phyloP scores from a whole-genome alignment of 2,888 invertebrate species.

The Mesoligia furuncula region DNA sequence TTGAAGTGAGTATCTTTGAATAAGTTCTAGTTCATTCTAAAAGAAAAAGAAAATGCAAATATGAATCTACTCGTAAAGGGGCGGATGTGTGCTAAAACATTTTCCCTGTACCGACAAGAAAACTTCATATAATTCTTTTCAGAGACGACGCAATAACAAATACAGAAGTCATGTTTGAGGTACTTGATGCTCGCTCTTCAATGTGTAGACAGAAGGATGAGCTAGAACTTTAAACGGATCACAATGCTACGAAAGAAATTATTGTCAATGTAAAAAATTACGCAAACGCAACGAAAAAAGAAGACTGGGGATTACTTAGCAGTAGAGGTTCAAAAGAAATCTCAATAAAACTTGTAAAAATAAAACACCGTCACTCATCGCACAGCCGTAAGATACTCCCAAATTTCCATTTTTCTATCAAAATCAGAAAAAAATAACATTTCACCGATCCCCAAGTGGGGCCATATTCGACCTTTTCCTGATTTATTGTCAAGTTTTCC shows the following conservation, averaged over 20 bases:
- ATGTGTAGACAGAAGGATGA: too few relatives aligned
- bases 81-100: not conserved
- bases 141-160: not conserved
- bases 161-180: not conserved
- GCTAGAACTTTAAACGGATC: not conserved
- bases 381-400: slow-evolving; percentile 23
- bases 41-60: not conserved
- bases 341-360: slow-evolving; percentile 6
- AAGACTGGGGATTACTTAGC: not conserved
- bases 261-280: not conserved
- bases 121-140: not conserved
- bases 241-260: not conserved
- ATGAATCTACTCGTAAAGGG: not conserved
- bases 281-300: not conserved
- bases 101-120: not conserved
- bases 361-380: slow-evolving; percentile 41
- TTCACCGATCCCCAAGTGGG: slow-evolving; percentile 74
- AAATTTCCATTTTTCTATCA: slow-evolving; percentile 62
- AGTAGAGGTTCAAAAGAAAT: not conserved
- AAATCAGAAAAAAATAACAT: slow-evolving; percentile 68
- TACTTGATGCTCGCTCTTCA: not conserved
- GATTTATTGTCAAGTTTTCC: slow-evolving; percentile 85
- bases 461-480: slow-evolving; percentile 84
- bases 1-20: not conserved
- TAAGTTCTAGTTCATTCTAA: not conserved